Percentiles rank a stretch among this genome's conserved stretches.
Conservation (phyloP, 2,888 invertebrate genomes). For the Dysmachus trigonus region DNA sequence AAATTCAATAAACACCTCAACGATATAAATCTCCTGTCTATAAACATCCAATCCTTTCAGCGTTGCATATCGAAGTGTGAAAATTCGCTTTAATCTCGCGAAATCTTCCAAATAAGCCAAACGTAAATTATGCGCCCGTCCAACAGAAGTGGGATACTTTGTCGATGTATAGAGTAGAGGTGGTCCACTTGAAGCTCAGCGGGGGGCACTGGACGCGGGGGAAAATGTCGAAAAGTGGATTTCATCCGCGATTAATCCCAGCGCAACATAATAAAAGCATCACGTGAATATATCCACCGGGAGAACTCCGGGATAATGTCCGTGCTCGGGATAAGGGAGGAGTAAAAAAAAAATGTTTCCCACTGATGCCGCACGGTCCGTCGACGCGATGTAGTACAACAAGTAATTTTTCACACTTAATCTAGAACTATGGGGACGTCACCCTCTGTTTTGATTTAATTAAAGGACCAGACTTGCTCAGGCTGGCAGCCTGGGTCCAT, state of each 20-base stretch:
- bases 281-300: constrained; percentile 21
- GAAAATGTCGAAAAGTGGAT: constrained; percentile 6
- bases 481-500: not conserved
- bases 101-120: not conserved
- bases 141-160: not conserved
- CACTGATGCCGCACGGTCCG: not conserved
- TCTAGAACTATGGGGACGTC: constrained; percentile 29
- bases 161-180: not conserved
- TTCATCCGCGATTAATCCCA: constrained; percentile 28
- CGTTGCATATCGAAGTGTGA: constrained; percentile 10
- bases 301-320: not conserved
- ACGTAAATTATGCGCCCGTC: constrained; percentile 12
- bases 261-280: constrained; percentile 27
- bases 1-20: constrained; percentile 5
- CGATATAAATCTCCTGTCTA: not conserved
- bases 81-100: not conserved
- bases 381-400: constrained; percentile 1
- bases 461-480: not conserved
- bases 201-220: not conserved
- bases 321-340: not conserved
- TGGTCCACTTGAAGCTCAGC: not conserved
- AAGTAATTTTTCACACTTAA: constrained; percentile 35
- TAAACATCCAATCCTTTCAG: not conserved
- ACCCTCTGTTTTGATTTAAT: constrained; percentile 34
- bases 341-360: not conserved